Evolutionary conservation across 1,140 invertebrate genomes (phyloP).

Genomic region (Vollenhovia emeryi): DNA sequence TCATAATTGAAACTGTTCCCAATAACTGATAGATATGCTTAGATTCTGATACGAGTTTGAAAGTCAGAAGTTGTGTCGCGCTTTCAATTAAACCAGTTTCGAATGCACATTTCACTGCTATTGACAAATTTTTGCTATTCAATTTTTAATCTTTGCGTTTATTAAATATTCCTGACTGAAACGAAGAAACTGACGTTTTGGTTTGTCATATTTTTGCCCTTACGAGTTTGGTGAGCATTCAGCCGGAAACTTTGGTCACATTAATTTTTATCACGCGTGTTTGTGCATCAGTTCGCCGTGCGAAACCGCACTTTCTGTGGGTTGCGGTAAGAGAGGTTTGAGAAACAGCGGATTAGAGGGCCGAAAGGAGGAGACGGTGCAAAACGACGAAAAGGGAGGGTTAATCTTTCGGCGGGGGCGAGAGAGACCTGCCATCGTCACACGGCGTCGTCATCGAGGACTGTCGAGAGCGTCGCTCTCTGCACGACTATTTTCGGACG

Average conservation of each 20-base stretch:
- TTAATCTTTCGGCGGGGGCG: constrained; percentile 33
- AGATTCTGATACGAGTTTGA: not conserved
- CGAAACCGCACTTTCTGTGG: not conserved
- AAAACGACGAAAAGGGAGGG: constrained; percentile 36
- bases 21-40: not conserved
- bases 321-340: not conserved
- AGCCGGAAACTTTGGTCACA: not conserved
- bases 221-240: not conserved
- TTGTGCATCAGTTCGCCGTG: too few species aligned
- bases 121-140: not conserved
- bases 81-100: not conserved
- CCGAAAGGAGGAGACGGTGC: not conserved
- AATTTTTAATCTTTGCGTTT: not conserved
- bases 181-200: not conserved
- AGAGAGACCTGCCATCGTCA: constrained; percentile 28
- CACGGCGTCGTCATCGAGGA: constrained; percentile 51
- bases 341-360: constrained; percentile 7
- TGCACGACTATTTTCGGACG: constrained; percentile 76
- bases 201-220: not conserved
- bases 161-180: not conserved
- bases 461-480: constrained; percentile 62
- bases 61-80: not conserved
- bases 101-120: not conserved
- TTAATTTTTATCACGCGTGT: not conserved
- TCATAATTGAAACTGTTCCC: not conserved